phyloP scores from a whole-genome alignment of 2,113 vertebrate genomes.

The Myxocyprinus asiaticus region DNA sequence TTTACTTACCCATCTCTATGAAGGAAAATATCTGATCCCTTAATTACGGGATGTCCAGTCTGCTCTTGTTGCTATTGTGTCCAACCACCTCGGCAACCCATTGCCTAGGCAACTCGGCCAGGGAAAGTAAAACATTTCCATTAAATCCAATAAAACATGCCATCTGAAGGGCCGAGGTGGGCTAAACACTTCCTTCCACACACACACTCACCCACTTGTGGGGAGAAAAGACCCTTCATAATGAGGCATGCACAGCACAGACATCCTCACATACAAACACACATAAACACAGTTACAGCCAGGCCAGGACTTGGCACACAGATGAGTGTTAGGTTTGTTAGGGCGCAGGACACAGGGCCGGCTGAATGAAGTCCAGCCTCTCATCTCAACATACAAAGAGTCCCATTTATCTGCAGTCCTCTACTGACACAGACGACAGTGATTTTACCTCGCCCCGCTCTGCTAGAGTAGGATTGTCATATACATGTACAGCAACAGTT shows the following conservation, averaged over 20 bases:
- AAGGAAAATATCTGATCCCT: not conserved
- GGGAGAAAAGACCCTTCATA: constrained; percentile 17
- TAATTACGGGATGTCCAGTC: not conserved
- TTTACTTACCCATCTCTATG: too few species aligned
- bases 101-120: constrained; percentile 54
- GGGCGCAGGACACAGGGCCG: constrained; percentile 27
- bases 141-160: constrained; percentile 45
- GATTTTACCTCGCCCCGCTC: too few species aligned
- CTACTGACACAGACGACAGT: not conserved
- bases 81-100: constrained; percentile 8
- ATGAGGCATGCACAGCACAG: constrained; percentile 21
- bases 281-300: constrained; percentile 35
- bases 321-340: constrained; percentile 44
- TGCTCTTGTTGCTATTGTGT: not conserved
- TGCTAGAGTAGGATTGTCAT: not conserved
- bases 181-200: constrained; percentile 14
- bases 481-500: not conserved
- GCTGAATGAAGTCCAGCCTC: constrained; percentile 49
- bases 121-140: constrained; percentile 48
- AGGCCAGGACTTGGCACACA: constrained; percentile 26
- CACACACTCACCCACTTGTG: constrained; percentile 11
- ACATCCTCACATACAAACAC: constrained; percentile 22
- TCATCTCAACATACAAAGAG: constrained; percentile 44
- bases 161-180: constrained; percentile 10
- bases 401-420: constrained; percentile 49